Conservation (phyloP, 2,113 vertebrate genomes). For the Diphyllodes magnificus region DNA sequence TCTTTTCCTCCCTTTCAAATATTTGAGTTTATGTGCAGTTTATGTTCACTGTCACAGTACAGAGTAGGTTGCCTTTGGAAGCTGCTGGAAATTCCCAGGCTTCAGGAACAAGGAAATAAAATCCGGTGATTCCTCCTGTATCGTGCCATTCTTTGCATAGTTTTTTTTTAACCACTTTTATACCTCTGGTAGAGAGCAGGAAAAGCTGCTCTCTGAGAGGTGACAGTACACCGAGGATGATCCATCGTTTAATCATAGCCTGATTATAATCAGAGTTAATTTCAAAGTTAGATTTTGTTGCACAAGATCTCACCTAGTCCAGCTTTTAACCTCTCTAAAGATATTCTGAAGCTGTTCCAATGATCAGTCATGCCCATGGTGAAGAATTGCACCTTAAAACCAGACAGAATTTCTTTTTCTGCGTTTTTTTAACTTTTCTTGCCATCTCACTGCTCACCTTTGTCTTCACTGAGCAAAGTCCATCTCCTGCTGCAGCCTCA, state of each 20-base stretch:
- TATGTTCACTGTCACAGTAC: background rate
- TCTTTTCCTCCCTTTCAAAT: background rate
- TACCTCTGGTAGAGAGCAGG: background rate
- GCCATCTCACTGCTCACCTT: background rate
- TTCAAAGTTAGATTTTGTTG: background rate
- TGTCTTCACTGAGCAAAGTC: background rate
- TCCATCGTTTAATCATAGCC: background rate
- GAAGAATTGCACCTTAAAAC: background rate
- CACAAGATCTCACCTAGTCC: background rate
- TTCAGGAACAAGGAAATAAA: background rate
- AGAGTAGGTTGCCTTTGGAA: background rate
- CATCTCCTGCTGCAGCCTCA: background rate
- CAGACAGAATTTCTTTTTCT: background rate
- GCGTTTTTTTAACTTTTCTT: background rate
- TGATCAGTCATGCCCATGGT: background rate
- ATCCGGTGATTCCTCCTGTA: background rate
- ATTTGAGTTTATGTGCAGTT: background rate
- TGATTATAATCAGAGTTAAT: background rate
- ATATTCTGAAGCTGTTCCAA: background rate
- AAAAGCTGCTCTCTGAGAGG: background rate
- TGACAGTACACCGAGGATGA: background rate
- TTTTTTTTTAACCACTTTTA: background rate
- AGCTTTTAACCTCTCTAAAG: no score
- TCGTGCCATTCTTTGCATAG: background rate
- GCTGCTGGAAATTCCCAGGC: background rate